Percentiles rank a stretch among this genome's conserved stretches.
Conservation (phyloP, 2,888 invertebrate genomes). For the Hemithea aestivaria region DNA sequence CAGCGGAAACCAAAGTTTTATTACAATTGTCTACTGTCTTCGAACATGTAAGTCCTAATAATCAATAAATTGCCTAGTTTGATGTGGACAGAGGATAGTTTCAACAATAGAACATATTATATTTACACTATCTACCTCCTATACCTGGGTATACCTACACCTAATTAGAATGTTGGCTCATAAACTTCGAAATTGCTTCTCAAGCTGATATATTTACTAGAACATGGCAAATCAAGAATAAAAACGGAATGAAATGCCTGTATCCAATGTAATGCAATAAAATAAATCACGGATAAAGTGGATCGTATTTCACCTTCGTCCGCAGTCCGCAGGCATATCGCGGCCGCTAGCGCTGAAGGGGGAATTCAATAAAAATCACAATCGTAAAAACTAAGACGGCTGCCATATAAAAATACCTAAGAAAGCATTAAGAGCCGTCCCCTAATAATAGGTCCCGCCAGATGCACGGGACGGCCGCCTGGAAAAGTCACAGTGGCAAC, state of each 20-base stretch:
- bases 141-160: no score
- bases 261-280: slow-evolving; percentile 60
- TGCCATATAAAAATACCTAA: slow-evolving; percentile 76
- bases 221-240: slow-evolving; percentile 37
- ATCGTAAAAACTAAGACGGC: slow-evolving; percentile 75
- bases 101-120: no score
- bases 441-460: slow-evolving; percentile 77
- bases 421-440: slow-evolving; percentile 75
- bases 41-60: no score
- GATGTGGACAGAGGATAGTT: no score
- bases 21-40: no score
- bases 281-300: slow-evolving; percentile 68
- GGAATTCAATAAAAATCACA: slow-evolving; percentile 76
- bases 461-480: slow-evolving; percentile 75
- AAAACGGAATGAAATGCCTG: slow-evolving; percentile 46
- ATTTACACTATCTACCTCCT: no score
- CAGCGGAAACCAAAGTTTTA: no score
- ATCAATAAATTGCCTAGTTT: no score
- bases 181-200: background rate
- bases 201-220: slow-evolving; percentile 14
- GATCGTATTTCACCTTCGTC: slow-evolving; percentile 72
- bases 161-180: background rate
- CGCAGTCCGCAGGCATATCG: slow-evolving; percentile 58
- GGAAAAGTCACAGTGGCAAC: slow-evolving; percentile 75
- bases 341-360: slow-evolving; percentile 46